These are phyloP conservation scores for Lamellibrachia satsuma DNA, from an alignment of 2,888 invertebrate species.

Conservation along the genomic window DNA sequence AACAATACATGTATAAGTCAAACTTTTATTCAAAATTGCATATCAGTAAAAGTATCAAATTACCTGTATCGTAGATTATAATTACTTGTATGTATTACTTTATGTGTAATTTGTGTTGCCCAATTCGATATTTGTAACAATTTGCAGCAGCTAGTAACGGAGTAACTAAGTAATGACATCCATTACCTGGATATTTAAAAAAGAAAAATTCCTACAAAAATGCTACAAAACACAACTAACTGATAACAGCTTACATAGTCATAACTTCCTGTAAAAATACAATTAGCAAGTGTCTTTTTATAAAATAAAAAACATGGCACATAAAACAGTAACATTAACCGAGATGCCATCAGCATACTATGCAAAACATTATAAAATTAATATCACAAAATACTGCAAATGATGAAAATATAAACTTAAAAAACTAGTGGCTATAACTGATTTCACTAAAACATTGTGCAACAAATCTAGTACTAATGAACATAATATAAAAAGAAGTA, in stretches of 20 bases:
- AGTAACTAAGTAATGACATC: background rate
- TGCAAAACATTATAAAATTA: background rate
- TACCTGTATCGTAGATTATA: background rate
- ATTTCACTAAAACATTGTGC: background rate
- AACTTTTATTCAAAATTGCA: slow-evolving; percentile 6
- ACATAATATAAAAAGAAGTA: background rate
- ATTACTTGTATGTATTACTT: background rate
- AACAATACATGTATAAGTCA: background rate
- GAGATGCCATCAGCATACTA: background rate
- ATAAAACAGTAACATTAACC: background rate
- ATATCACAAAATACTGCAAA: background rate
- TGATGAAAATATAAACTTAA: background rate
- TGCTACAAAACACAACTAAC: background rate
- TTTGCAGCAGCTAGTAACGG: background rate
- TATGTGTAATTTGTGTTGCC: too few relatives aligned
- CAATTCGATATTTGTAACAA: background rate
- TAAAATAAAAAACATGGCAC: background rate
- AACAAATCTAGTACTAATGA: background rate
- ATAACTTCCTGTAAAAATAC: background rate
- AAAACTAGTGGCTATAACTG: background rate
- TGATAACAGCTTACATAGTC: background rate
- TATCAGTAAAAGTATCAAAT: background rate
- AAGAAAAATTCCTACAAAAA: background rate
- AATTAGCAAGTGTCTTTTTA: background rate
- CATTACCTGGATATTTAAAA: too few relatives aligned